These are phyloP conservation scores for Iselma pallidipennis DNA, from an alignment of 2,888 invertebrate genomes.

Conservation along the genomic window DNA sequence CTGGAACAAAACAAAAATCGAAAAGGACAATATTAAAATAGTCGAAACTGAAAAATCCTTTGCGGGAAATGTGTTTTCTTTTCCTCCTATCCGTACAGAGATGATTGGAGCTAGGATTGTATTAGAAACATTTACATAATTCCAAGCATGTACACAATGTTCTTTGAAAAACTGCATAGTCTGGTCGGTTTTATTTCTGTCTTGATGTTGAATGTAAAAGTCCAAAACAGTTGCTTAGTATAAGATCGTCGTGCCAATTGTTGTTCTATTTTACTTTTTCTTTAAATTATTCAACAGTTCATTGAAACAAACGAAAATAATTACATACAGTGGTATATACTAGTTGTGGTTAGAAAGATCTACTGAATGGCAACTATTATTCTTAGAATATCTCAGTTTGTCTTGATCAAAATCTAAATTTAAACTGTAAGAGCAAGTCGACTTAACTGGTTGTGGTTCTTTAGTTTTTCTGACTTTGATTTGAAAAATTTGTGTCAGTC, in stretches of 20 bases:
- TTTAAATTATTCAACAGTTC: constrained; percentile 51
- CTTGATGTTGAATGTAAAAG: constrained; percentile 37
- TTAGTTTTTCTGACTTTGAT: neutral
- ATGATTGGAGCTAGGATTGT: too few relatives aligned
- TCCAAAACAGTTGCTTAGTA: constrained; percentile 15
- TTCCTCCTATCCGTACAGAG: too few relatives aligned
- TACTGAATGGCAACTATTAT: constrained; percentile 1
- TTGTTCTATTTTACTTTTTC: constrained; percentile 32
- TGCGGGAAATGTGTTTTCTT: too few relatives aligned
- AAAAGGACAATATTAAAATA: too few relatives aligned
- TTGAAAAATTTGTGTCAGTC: neutral
- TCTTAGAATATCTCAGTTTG: neutral
- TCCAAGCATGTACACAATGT: constrained; percentile 45
- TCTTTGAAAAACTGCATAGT: constrained; percentile 35
- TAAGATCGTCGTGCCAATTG: constrained; percentile 50
- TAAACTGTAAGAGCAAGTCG: neutral
- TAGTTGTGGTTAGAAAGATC: constrained; percentile 5
- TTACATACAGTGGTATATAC: too few relatives aligned
- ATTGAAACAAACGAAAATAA: constrained; percentile 47
- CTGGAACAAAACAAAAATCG: too few relatives aligned
- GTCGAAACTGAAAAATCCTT: too few relatives aligned
- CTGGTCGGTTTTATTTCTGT: constrained; percentile 36
- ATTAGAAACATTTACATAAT: constrained; percentile 41
- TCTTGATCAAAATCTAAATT: neutral
- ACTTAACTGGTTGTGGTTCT: neutral